These are phyloP conservation scores for Brachirus orientalis DNA, from an alignment of 2,113 vertebrate species.

Conservation along the genomic window DNA sequence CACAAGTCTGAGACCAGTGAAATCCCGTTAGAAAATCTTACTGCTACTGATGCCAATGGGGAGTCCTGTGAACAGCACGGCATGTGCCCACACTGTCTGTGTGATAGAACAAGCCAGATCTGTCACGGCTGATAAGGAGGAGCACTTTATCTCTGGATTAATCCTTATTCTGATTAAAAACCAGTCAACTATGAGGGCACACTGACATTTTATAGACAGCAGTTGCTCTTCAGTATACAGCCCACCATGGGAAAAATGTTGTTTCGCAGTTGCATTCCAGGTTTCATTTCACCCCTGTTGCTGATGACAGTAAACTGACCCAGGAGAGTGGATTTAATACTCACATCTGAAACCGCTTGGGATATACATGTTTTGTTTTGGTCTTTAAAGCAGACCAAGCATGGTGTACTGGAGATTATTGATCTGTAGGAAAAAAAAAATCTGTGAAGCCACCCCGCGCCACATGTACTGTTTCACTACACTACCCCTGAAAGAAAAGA, in stretches of 20 bases:
- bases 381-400: background rate
- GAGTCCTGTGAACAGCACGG: slow-evolving; percentile 40
- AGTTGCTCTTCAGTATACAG: slow-evolving; percentile 9
- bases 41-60: slow-evolving; percentile 59
- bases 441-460: too few relatives aligned
- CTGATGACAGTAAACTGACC: slow-evolving; percentile 44
- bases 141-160: slow-evolving; percentile 68
- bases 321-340: slow-evolving; percentile 37
- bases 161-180: slow-evolving; percentile 63
- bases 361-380: background rate
- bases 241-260: slow-evolving; percentile 16
- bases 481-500: slow-evolving; percentile 21
- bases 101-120: slow-evolving; percentile 56
- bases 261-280: too few relatives aligned
- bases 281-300: slow-evolving; percentile 42
- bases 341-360: slow-evolving; percentile 34
- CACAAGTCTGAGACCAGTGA: slow-evolving; percentile 54
- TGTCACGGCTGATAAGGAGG: slow-evolving; percentile 67
- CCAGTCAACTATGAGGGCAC: slow-evolving; percentile 51
- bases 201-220: slow-evolving; percentile 53
- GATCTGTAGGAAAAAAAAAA: too few relatives aligned
- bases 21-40: slow-evolving; percentile 69
- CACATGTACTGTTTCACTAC: background rate
- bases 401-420: background rate
- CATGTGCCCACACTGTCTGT: slow-evolving; percentile 35